Percentiles rank a stretch among this genome's conserved stretches.
phyloP scores from a whole-genome alignment of 2,888 invertebrate genomes.

The Drosophila anceps region DNA sequence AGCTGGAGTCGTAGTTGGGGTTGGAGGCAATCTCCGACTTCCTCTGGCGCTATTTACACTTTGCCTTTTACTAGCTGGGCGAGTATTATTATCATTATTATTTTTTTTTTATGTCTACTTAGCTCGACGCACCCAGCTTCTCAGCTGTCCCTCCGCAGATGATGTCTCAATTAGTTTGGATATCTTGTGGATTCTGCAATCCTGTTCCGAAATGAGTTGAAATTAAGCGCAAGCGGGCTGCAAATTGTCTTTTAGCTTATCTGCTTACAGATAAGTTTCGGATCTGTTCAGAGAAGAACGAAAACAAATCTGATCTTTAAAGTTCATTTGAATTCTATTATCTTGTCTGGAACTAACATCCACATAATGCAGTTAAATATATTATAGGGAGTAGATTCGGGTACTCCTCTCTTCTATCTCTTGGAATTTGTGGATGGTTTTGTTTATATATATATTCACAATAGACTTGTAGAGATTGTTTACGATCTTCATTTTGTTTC shows the following conservation, averaged over 20 bases:
- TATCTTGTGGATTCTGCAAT: slow-evolving; percentile 46
- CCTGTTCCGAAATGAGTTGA: neutral
- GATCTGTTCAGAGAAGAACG: slow-evolving; percentile 2
- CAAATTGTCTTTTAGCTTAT: slow-evolving; percentile 14
- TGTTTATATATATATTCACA: too few species aligned
- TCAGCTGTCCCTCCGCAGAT: slow-evolving; percentile 25
- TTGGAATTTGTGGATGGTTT: neutral
- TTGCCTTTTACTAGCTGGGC: slow-evolving; percentile 32
- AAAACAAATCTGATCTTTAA: slow-evolving; percentile 6
- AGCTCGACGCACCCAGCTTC: slow-evolving; percentile 15
- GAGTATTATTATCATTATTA: slow-evolving; percentile 9
- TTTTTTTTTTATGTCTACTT: slow-evolving; percentile 59
- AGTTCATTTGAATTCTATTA: slow-evolving; percentile 7
- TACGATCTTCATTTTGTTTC: too few species aligned
- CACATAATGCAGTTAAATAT: neutral
- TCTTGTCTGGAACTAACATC: neutral
- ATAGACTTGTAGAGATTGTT: too few species aligned
- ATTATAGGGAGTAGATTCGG: neutral
- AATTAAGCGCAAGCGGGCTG: neutral
- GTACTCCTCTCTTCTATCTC: neutral
- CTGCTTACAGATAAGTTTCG: slow-evolving; percentile 7
- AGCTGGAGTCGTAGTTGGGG: neutral
- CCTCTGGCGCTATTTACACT: slow-evolving; percentile 77
- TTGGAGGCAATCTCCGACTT: slow-evolving; percentile 35
- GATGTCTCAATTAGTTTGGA: slow-evolving; percentile 75